Evolutionary conservation across 2,888 invertebrate species (phyloP), one percentile per base, ranked within the genome.

Genomic region (Andricus curvator): DNA sequence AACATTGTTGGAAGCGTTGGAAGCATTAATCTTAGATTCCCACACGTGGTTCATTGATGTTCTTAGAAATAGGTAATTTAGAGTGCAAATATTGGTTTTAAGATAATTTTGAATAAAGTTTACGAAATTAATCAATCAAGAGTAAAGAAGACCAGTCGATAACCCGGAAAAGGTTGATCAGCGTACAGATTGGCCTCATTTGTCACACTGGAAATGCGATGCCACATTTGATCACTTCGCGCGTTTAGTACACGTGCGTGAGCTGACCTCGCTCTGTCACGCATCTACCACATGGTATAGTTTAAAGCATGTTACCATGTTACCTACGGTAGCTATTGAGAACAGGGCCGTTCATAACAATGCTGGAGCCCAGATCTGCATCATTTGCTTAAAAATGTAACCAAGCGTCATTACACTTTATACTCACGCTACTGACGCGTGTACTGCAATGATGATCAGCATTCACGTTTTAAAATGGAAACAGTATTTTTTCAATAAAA

Each of bases 111-210:
- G n/a, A 74, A 25, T 8, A 33, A 17, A 48, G 60, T 29, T 80
- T 29, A 56, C 41, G 5, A 56, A 65, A 77, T 41, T 67, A 51
- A 68, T 41, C 51, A 62, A 37, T 66, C 11, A 74, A 74, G 74
- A 74, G 70, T 44, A 78, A 79, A 79, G 74, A 77, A 79, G 78
- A 79, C 65, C 80, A 83, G 79, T 80, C 77, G 79, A 78, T 81
- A 81, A 81, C 81, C 80, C 74, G 79, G 79, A 80, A 82, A 79
- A 76, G 70, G 41, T 29, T 74, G 33, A 74, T 74, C 33, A 70
- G 15, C 4, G 17, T 70, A 70, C 48, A 48, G 68, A 70, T 70
- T 70, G 48, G 29, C 68, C 51, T 51, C n/a, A 33, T 56, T 56
- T 29, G 56, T 56, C 56, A 15, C 13, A 44, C 4, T 13, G 4